These are phyloP conservation scores for Austrofundulus limnaeus DNA, from an alignment of 2,113 vertebrate genomes.

Conservation along the genomic window DNA sequence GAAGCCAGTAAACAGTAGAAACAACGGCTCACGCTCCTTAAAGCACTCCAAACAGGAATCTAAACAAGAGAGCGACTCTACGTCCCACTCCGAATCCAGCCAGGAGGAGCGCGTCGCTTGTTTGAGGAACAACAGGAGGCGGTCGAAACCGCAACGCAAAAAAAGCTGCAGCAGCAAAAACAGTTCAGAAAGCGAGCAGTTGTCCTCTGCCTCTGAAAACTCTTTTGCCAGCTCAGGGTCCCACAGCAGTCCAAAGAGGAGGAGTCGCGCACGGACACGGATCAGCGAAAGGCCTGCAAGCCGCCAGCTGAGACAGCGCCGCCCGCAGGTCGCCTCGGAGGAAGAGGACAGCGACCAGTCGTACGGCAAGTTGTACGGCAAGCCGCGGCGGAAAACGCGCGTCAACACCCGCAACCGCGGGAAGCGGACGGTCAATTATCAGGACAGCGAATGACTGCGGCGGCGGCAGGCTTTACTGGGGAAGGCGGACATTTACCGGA, in stretches of 20 bases:
- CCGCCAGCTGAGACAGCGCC: slow-evolving; percentile 44
- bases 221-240: slow-evolving; percentile 72
- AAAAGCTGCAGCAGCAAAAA: slow-evolving; percentile 66
- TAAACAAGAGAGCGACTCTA: slow-evolving; percentile 33
- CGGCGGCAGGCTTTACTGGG: slow-evolving; percentile 15
- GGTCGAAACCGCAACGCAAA: slow-evolving; percentile 53
- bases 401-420: slow-evolving; percentile 79
- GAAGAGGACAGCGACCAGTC: slow-evolving; percentile 70
- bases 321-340: slow-evolving; percentile 38
- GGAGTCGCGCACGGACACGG: slow-evolving; percentile 28
- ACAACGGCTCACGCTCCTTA: slow-evolving; percentile 29
- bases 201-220: slow-evolving; percentile 60
- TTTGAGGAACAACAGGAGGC: slow-evolving; percentile 13
- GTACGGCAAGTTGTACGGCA: slow-evolving; percentile 30
- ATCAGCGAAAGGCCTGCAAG: slow-evolving; percentile 33
- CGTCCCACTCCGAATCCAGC: slow-evolving; percentile 47
- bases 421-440: slow-evolving; percentile 77
- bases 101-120: slow-evolving; percentile 23
- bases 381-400: slow-evolving; percentile 31
- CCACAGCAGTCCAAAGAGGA: slow-evolving; percentile 73
- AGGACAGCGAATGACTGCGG: slow-evolving; percentile 78
- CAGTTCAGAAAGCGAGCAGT: slow-evolving; percentile 63
- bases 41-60: slow-evolving; percentile 50
- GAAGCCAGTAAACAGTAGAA: slow-evolving; percentile 34
- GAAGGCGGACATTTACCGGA: slow-evolving; percentile 67